phyloP scores from a whole-genome alignment of 2,797 vertebrate species.

The Spinibarbus caldwelli region DNA sequence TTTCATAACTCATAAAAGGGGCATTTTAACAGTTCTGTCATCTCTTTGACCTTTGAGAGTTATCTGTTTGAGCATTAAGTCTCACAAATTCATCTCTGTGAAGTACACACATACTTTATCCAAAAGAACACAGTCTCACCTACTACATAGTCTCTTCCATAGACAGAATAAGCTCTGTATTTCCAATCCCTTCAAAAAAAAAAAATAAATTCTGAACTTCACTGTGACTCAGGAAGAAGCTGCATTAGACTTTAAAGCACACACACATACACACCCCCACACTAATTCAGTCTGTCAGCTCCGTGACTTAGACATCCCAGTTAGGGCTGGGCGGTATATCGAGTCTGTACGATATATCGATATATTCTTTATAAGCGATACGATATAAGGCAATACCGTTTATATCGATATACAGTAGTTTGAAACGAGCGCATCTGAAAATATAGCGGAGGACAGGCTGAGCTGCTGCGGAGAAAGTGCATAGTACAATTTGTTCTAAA shows the following conservation, averaged over 20 bases:
- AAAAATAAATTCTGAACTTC: not conserved
- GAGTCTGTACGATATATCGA: too few species aligned
- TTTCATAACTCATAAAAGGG: too few species aligned
- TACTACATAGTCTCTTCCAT: not conserved
- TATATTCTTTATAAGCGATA: too few species aligned
- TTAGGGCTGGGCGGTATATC: too few species aligned
- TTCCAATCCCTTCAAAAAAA: constrained; percentile 30
- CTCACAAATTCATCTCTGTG: constrained; percentile 5
- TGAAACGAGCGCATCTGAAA: too few species aligned
- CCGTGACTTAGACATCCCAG: constrained; percentile 42
- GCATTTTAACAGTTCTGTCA: constrained; percentile 45
- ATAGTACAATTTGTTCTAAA: too few species aligned
- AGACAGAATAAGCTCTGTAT: constrained; percentile 17
- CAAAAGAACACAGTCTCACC: constrained; percentile 1
- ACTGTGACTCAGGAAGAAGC: constrained; percentile 46
- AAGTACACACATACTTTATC: constrained; percentile 16
- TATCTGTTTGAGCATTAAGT: constrained; percentile 7
- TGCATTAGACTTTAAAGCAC: constrained; percentile 43
- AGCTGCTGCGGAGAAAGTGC: too few species aligned
- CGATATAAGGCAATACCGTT: too few species aligned
- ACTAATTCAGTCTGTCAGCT: constrained; percentile 40
- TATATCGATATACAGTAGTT: too few species aligned
- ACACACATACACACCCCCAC: constrained; percentile 42
- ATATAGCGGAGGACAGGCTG: too few species aligned
- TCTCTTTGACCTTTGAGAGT: constrained; percentile 2